Base-by-base conservation (phyloP, 2,113 vertebrate genomes). In the Illadopsis cleaveri region DNA sequence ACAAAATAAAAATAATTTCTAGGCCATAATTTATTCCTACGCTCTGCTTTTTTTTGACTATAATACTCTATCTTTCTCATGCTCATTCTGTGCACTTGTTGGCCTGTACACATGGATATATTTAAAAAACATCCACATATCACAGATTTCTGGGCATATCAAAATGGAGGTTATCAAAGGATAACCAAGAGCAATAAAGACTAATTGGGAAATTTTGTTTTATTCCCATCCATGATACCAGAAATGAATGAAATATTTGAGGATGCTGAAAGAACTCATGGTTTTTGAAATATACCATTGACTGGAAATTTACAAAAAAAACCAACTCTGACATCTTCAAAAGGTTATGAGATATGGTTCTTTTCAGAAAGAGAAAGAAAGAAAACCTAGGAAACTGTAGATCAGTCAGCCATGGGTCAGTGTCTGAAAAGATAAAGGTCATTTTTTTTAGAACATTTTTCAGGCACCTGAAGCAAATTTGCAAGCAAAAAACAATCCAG, bases 101-200 rank as follows among this genome's bases (percentile, higher is more conserved):
- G 37, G 10, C 20, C 70, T 4, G 6, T 35, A 27, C 11, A n/a
- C 15, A 19, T 7, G 17, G 2, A 2, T 54, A 5, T 57, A 6
- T 25, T 31, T 24, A 33, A 9, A 53, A 28, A 51, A 31, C 5
- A 45, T 21, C 13, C 0, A 0, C 21, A 27, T 18, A 28, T 35
- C 27, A n/a, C 4, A 45, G 15, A 51, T 28, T 50, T 82, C 28
- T 58, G 28, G 19, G 15, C 4, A n/a, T 75, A 38, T 45, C 38
- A 38, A 58, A 66, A 66, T 38, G n/a, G n/a, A n/a, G n/a, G n/a
- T n/a, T n/a, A n/a, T n/a, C n/a, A n/a, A n/a, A 42, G 7, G 16
- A 53, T 17, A 68, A 40, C 16, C 20, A 89, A 75, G 38, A 45
- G 24, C 11, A 82, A 40, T 30, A 75, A 60, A n/a, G 23, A n/a